phyloP scores from a whole-genome alignment of 2,113 vertebrate genomes.

The Phaethon lepturus region DNA sequence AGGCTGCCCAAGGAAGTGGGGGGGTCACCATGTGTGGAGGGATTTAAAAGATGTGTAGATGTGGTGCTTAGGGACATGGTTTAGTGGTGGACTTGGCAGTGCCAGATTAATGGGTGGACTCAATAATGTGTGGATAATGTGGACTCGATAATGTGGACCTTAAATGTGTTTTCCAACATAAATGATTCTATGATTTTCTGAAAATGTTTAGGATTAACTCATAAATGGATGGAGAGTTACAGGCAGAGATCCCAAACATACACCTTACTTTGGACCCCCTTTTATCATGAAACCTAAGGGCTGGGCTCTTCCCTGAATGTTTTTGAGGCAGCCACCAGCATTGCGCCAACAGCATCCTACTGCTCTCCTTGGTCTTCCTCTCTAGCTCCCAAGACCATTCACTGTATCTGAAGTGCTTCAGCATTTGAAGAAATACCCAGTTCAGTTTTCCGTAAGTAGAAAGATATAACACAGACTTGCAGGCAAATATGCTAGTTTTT shows the following conservation, averaged over 20 bases:
- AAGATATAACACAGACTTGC: background rate
- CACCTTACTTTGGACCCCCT: background rate
- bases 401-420: background rate
- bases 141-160: no score
- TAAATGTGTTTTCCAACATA: no score
- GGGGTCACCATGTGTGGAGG: no score
- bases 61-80: no score
- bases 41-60: no score
- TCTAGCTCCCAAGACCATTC: background rate
- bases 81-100: no score
- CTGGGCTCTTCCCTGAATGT: background rate
- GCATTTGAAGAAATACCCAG: background rate
- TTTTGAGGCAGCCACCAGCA: background rate
- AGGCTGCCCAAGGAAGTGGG: no score
- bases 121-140: no score
- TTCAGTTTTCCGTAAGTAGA: background rate
- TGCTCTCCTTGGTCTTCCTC: background rate
- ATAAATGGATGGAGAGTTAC: background rate
- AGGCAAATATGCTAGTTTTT: background rate
- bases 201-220: background rate
- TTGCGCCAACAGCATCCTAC: background rate
- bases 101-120: no score
- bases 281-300: background rate
- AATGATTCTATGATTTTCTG: no score
- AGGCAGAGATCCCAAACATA: background rate